Evolutionary conservation across 2,888 invertebrate species (phyloP).

Genomic region (Drosophila demipolita): DNA sequence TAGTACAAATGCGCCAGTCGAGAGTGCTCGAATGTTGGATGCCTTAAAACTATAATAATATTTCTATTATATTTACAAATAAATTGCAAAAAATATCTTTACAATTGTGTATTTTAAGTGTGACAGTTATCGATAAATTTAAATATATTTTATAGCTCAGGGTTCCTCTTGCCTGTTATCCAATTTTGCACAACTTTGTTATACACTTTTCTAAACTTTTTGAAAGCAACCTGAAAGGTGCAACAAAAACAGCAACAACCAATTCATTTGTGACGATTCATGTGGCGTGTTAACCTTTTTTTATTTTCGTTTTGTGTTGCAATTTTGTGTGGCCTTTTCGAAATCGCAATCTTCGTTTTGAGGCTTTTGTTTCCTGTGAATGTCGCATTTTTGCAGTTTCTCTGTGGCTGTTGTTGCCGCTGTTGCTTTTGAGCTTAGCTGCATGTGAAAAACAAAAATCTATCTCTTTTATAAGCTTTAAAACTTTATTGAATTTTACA

Average conservation of each 20-base stretch:
- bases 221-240: slow-evolving; percentile 2
- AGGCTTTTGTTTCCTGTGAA: slow-evolving; percentile 45
- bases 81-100: neutral
- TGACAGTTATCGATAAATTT: neutral
- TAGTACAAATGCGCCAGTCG: neutral
- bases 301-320: slow-evolving; percentile 7
- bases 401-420: slow-evolving; percentile 4
- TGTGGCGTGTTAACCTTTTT: slow-evolving; percentile 33
- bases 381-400: slow-evolving; percentile 19
- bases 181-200: neutral
- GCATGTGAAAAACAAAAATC: slow-evolving; percentile 50
- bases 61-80: neutral
- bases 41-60: neutral
- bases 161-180: neutral
- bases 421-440: slow-evolving; percentile 17
- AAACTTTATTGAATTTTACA: slow-evolving; percentile 60
- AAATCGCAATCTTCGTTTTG: slow-evolving; percentile 39
- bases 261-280: slow-evolving; percentile 31
- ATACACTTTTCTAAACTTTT: neutral
- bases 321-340: slow-evolving; percentile 21
- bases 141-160: too few species aligned
- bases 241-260: slow-evolving; percentile 16
- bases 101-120: neutral
- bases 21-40: neutral
- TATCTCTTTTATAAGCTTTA: neutral